Base-by-base conservation (phyloP, 2,888 invertebrate species). In the Leptarthrus brevirostris region DNA sequence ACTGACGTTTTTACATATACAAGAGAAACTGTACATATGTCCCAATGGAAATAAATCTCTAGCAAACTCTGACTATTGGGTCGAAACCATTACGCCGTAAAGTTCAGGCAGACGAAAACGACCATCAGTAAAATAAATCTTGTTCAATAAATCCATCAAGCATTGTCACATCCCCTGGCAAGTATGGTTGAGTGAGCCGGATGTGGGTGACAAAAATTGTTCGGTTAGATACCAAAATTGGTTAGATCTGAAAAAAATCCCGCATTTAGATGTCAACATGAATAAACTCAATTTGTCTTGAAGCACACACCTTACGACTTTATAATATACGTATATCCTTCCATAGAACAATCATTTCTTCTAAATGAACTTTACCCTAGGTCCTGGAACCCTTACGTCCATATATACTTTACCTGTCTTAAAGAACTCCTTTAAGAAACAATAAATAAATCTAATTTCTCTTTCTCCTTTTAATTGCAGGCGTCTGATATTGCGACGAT, bases 401-500 rank as follows among this genome's bases (percentile, higher is more conserved):
- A 12, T 10, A 2, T 54, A 24, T 54, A 54, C 14, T 24, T 54
- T 24, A 24, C 26, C 26, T 54, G 6, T 8, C 30, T 8, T 6
- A 56, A 26, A 14, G 30, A 14, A 5, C 5, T 30, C 14, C 56
- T 56, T 30, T 1, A 26, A 40, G n/a, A 40, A 12, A 40, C 40
- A 40, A 40, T 40, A 40, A 40, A 40, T 40, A 12, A n/a, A n/a
- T 12, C 40, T 20, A 52, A 52, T 61, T 36, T 61, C 12, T 66
- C 8, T 54, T 40, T 36, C 61, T 74, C 73, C 34, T 64, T 69
- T 76, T 30, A 8, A 44, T 64, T 64, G 44, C 73, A 49, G 52
- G 76, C 74, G 40, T 75, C 76, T 56, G 78, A 78, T 26, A 70
- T 77, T 61, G 75, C 78, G 58, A 76, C 79, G 34, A 77, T 79